A percentile compares a stretch with the other conserved stretches of the same genome.
phyloP scores from a whole-genome alignment of 2,888 invertebrate genomes.

The Megamerina dolium region DNA sequence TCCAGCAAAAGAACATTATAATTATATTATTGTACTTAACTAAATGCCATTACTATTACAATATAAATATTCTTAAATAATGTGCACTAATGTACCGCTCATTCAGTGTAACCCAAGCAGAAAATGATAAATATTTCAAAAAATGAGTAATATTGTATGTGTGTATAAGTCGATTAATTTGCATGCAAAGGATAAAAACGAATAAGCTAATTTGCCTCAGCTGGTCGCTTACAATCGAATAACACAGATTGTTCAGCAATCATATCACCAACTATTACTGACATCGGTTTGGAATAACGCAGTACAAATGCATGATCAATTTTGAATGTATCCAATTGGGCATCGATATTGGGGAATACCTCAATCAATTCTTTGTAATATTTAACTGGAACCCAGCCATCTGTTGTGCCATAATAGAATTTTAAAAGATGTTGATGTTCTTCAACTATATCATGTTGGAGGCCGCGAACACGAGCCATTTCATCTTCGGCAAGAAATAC shows the following conservation, averaged over 20 bases:
- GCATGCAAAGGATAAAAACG: too few relatives aligned
- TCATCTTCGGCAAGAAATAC: constrained; percentile 72
- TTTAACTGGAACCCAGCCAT: constrained; percentile 76
- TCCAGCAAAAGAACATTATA: too few relatives aligned
- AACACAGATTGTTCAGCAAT: constrained; percentile 32
- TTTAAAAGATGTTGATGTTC: constrained; percentile 60
- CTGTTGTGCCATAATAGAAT: constrained; percentile 72
- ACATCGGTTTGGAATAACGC: constrained; percentile 57
- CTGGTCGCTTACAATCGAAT: too few relatives aligned
- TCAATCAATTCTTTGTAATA: constrained; percentile 63
- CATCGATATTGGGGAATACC: constrained; percentile 57
- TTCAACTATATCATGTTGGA: constrained; percentile 60
- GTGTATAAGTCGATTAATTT: too few relatives aligned
- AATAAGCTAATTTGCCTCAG: too few relatives aligned
- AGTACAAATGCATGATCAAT: constrained; percentile 79
- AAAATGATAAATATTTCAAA: too few relatives aligned
- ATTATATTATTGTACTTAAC: too few relatives aligned
- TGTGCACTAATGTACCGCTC: too few relatives aligned
- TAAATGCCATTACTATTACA: too few relatives aligned
- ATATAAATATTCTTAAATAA: too few relatives aligned
- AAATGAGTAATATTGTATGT: too few relatives aligned
- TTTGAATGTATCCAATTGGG: constrained; percentile 56
- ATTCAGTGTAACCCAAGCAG: too few relatives aligned
- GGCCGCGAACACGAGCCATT: constrained; percentile 64
- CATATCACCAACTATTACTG: constrained; percentile 43